Conservation (phyloP, 2,888 invertebrate species). For the Hemaris fuciformis region DNA sequence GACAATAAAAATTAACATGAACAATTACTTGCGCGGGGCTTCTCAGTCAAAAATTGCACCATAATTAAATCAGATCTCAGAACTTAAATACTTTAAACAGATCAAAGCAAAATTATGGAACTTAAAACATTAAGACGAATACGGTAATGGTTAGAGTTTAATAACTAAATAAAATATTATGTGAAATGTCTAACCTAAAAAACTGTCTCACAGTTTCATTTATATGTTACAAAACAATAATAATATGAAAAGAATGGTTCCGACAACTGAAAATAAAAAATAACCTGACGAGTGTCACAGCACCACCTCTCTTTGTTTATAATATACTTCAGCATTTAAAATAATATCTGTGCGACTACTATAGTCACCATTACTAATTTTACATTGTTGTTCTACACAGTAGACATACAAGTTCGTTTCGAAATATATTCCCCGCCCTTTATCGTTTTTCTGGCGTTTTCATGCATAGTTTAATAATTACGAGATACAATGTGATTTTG, state of each 20-base stretch:
- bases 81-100: conserved; percentile 63
- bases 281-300: conserved; percentile 10
- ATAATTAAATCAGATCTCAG: conserved; percentile 67
- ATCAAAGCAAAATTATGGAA: conserved; percentile 80
- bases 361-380: conserved; percentile 61
- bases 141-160: conserved; percentile 70
- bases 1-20: background rate
- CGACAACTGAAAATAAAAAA: conserved; percentile 4
- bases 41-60: conserved; percentile 47
- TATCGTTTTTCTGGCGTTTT: conserved; percentile 47
- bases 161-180: conserved; percentile 69
- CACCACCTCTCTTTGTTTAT: conserved; percentile 19
- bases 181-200: conserved; percentile 68
- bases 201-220: conserved; percentile 70
- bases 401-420: conserved; percentile 79
- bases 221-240: conserved; percentile 42
- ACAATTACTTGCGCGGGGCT: conserved; percentile 2
- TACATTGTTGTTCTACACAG: conserved; percentile 79
- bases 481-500: conserved; percentile 27
- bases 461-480: conserved; percentile 22
- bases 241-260: conserved; percentile 7
- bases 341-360: conserved; percentile 40
- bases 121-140: conserved; percentile 69
- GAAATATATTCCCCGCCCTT: conserved; percentile 73
- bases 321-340: conserved; percentile 20